Evolutionary conservation across 2,888 invertebrate genomes (phyloP).

Genomic region (Ischnura elegans): DNA sequence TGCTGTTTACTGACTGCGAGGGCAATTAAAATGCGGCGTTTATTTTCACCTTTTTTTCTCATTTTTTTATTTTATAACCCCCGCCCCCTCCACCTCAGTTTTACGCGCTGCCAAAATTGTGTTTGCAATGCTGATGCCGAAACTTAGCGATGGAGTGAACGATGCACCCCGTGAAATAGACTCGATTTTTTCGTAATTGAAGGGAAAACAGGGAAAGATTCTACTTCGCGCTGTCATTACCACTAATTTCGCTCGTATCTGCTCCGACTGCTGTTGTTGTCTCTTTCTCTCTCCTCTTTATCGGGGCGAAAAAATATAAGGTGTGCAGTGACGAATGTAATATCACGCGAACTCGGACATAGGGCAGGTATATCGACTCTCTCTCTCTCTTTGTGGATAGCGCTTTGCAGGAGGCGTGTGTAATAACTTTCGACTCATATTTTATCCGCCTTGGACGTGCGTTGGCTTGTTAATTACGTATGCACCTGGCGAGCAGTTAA

Average conservation of each 20-base stretch:
- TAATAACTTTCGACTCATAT: background rate
- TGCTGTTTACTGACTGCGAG: constrained; percentile 38
- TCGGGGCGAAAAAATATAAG: too few relatives aligned
- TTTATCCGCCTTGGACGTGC: background rate
- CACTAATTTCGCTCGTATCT: background rate
- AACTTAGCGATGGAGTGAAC: background rate
- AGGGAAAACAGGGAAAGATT: background rate
- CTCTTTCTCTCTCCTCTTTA: background rate
- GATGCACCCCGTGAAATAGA: background rate
- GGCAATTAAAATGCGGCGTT: constrained; percentile 18
- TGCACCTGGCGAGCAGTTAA: background rate
- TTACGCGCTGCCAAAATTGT: background rate
- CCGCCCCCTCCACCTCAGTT: constrained; percentile 16
- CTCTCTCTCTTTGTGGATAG: background rate
- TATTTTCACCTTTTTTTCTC: background rate
- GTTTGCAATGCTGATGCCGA: constrained; percentile 28
- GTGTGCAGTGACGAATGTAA: background rate
- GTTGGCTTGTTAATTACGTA: constrained; percentile 3
- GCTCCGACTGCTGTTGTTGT: background rate
- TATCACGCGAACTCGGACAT: background rate
- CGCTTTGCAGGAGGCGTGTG: background rate
- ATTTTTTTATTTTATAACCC: background rate
- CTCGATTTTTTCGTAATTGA: background rate
- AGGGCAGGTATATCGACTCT: background rate
- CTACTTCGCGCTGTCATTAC: background rate